Base-by-base conservation (phyloP, 2,113 vertebrate genomes). In the Leptobrachium leishanense region DNA sequence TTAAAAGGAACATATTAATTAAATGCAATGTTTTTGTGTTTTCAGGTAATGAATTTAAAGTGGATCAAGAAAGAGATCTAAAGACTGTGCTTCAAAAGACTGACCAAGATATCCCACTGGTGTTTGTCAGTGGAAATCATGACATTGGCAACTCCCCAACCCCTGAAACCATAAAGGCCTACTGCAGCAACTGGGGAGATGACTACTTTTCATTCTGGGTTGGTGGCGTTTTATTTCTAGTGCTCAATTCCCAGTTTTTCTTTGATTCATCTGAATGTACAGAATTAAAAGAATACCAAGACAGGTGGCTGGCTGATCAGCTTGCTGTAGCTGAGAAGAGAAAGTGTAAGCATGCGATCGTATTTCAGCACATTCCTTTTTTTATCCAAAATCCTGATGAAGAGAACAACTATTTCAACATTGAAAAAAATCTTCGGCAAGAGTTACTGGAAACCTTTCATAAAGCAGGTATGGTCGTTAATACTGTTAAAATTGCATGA, bases 141-240 rank as follows among this genome's bases (percentile, higher is more conserved):
- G 97, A 99, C 69, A 76, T 99, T 50, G 96, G 96, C 79, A 98
- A 99, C 68, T 64, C 86, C 8, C 97, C 98, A 4, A 98, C 96
- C 0, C 85, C 84, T 0, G 90, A 90, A 76, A 93, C 92, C 0
- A 77, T 98, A 73, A 85, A 90, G 4, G 86, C 93, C 70, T 99
- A 92, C 81, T 90, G 94, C 86, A 85, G 55, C 5, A 89, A 83
- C 1, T 99, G 97, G 97, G 98, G 98, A 0, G 94, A 98, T 0
- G 97, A 98, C 87, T 99, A 98, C 86, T 99, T 98, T 89, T 95
- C 95, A 88, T 99, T 98, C 87, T 98, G 96, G 97, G 94, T 94
- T 4, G 96, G 96, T 2, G 97, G 97, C 0, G 94, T 97, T 78
- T 85, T 97, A 82, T 98, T 95, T 85, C 91, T 99, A 42, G 96